These are phyloP conservation scores for Deilephila elpenor DNA, from an alignment of 2,888 invertebrate species.

Conservation along the genomic window DNA sequence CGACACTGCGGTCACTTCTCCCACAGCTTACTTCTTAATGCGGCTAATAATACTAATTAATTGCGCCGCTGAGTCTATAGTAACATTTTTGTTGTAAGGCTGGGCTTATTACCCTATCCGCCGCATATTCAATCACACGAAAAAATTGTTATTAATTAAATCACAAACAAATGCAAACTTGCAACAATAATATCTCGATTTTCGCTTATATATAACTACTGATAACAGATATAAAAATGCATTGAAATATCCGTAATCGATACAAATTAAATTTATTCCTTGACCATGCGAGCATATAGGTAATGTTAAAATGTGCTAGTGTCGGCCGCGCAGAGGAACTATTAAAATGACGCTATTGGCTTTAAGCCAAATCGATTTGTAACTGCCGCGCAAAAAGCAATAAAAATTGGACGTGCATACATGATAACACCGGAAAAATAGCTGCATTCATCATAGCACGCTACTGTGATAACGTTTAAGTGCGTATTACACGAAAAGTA, in stretches of 20 bases:
- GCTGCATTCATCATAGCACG: constrained; percentile 71
- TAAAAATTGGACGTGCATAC: constrained; percentile 79
- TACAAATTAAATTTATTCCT: constrained; percentile 38
- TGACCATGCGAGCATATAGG: constrained; percentile 41
- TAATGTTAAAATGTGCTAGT: constrained; percentile 50
- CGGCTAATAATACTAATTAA: no score
- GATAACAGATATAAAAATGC: not conserved
- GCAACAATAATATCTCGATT: no score
- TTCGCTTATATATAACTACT: no score
- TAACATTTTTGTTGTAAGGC: no score
- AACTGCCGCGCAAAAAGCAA: constrained; percentile 81
- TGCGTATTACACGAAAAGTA: constrained; percentile 3
- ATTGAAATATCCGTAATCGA: not conserved
- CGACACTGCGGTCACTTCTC: no score
- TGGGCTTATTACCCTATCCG: no score
- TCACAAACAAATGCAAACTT: no score
- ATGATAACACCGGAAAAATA: constrained; percentile 75
- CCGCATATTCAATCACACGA: no score
- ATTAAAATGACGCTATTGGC: constrained; percentile 80
- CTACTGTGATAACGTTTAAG: constrained; percentile 61
- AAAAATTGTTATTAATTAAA: no score
- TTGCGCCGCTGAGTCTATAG: no score
- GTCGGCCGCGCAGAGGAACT: constrained; percentile 63
- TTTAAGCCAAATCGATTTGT: constrained; percentile 82
- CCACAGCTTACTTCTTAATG: no score